phyloP scores from a whole-genome alignment of 2,888 invertebrate genomes.

The Campoletis raptor region DNA sequence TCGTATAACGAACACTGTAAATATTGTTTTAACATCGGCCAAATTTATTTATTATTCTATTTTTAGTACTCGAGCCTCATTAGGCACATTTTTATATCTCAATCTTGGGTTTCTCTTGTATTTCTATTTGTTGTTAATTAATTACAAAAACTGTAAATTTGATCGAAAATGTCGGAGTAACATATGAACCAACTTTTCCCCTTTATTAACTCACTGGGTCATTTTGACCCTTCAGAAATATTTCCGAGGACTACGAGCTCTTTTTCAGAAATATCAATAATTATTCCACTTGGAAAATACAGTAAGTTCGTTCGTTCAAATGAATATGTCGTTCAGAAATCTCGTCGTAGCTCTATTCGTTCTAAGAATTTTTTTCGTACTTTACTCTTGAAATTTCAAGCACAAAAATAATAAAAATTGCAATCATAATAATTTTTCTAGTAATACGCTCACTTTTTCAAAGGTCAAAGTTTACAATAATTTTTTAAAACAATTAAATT shows the following conservation, averaged over 20 bases:
- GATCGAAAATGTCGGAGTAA: too few relatives aligned
- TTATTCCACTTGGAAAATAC: not conserved
- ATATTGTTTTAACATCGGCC: not conserved
- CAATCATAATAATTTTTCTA: not conserved
- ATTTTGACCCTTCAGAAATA: not conserved
- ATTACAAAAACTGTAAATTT: not conserved
- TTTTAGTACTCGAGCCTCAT: not conserved
- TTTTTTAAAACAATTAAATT: too few relatives aligned
- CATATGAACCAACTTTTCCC: not conserved
- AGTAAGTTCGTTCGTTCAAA: not conserved
- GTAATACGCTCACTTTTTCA: too few relatives aligned
- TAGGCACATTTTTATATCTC: not conserved
- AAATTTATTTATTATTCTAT: not conserved
- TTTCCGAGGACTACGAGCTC: not conserved
- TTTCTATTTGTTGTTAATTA: not conserved
- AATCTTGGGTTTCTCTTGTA: not conserved
- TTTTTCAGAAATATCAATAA: not conserved
- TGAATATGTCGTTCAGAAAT: not conserved
- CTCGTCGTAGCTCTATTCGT: not conserved
- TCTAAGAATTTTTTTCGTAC: too few relatives aligned
- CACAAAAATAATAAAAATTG: too few relatives aligned
- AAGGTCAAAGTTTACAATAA: too few relatives aligned
- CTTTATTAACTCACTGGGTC: not conserved
- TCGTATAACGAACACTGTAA: not conserved
- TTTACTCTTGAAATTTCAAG: too few relatives aligned